These are phyloP conservation scores for Aphelinus atriplicis DNA, from an alignment of 1,140 invertebrate genomes.

Conservation along the genomic window DNA sequence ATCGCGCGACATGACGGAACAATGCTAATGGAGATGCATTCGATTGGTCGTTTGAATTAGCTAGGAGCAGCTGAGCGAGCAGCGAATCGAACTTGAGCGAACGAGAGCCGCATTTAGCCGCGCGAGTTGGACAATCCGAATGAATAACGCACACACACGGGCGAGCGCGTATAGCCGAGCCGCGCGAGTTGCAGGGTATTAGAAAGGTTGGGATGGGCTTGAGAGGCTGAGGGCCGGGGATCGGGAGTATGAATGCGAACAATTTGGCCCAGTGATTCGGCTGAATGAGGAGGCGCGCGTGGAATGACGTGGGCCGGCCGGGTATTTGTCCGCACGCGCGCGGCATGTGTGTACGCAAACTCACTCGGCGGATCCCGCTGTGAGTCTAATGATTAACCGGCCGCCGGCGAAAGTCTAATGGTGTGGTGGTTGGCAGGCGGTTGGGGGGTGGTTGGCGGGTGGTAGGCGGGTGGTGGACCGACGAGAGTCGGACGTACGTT, in stretches of 20 bases:
- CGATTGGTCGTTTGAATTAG: no score
- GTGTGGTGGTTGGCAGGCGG: constrained; percentile 1
- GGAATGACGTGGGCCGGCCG: constrained; percentile 20
- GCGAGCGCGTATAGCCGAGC: no score
- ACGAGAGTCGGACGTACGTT: constrained; percentile 39
- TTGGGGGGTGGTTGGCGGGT: no score
- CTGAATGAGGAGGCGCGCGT: constrained; percentile 1
- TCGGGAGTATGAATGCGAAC: constrained; percentile 1
- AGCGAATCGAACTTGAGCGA: neutral
- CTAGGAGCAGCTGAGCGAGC: no score
- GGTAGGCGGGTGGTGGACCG: constrained; percentile 39
- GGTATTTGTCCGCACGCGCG: constrained; percentile 48
- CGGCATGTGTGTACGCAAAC: constrained; percentile 48
- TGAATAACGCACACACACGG: no score
- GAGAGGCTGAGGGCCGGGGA: no score
- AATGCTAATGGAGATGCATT: no score
- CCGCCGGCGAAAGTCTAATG: constrained; percentile 56
- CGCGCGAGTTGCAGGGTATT: no score
- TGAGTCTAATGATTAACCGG: constrained; percentile 54
- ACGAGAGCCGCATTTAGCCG: neutral
- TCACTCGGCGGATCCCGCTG: constrained; percentile 47
- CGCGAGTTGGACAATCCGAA: no score
- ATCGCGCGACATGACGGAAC: no score
- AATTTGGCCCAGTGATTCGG: constrained; percentile 5
- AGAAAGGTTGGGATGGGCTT: no score